These are phyloP conservation scores for Moxostoma hubbsi DNA, from an alignment of 2,797 vertebrate genomes.

Conservation along the genomic window DNA sequence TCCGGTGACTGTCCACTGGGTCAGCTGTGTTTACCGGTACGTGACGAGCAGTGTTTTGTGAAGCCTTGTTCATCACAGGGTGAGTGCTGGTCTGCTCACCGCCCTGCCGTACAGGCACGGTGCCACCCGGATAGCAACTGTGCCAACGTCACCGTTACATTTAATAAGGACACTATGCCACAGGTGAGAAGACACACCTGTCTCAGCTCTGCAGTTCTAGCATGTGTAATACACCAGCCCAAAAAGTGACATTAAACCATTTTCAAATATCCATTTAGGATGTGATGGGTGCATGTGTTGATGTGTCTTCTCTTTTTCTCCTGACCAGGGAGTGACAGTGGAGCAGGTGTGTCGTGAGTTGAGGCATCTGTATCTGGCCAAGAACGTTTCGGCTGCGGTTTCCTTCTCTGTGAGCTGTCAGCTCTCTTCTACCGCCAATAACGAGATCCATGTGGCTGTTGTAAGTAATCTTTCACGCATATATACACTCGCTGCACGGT, in stretches of 20 bases:
- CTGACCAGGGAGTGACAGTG: slow-evolving; percentile 84
- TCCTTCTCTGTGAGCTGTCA: slow-evolving; percentile 87
- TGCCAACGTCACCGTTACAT: slow-evolving; percentile 88
- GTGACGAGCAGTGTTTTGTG: slow-evolving; percentile 84
- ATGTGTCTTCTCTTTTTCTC: not conserved
- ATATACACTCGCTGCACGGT: not conserved
- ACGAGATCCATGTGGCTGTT: slow-evolving; percentile 88
- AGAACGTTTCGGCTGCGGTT: slow-evolving; percentile 85
- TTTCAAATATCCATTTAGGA: not conserved
- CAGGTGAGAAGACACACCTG: slow-evolving; percentile 72
- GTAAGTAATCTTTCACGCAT: slow-evolving; percentile 76
- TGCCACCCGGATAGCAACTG: slow-evolving; percentile 84
- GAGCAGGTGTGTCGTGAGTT: slow-evolving; percentile 88
- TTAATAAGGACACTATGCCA: slow-evolving; percentile 88
- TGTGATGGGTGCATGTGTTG: not conserved
- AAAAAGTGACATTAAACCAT: not conserved
- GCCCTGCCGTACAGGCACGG: slow-evolving; percentile 73
- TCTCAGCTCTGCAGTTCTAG: too few species aligned
- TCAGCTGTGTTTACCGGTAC: slow-evolving; percentile 81
- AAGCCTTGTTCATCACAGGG: slow-evolving; percentile 82
- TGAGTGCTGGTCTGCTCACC: slow-evolving; percentile 81
- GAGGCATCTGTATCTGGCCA: slow-evolving; percentile 83
- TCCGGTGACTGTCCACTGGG: slow-evolving; percentile 79
- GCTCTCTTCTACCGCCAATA: slow-evolving; percentile 80
- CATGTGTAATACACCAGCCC: too few species aligned